Percentiles rank a stretch among this genome's conserved stretches.
Conservation (phyloP, 2,888 invertebrate genomes). For the Amorpha juglandis region DNA sequence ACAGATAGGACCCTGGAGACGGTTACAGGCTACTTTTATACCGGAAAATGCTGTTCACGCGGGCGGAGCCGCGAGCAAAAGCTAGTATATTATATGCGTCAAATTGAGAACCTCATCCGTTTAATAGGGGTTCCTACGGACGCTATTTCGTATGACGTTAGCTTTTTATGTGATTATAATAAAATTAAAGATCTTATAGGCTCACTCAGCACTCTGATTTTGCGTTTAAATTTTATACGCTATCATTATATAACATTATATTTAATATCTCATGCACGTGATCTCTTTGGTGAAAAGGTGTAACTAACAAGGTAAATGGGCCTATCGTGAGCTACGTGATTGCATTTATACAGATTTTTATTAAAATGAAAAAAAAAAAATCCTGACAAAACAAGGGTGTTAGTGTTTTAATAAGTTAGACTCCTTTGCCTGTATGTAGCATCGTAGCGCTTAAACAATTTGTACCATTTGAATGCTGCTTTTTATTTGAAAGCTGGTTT, state of each 20-base stretch:
- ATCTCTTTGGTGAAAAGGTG: slow-evolving; percentile 18
- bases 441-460: no score
- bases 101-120: not conserved
- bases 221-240: slow-evolving; percentile 14
- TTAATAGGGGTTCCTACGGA: not conserved
- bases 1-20: no score
- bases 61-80: no score
- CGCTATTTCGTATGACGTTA: not conserved
- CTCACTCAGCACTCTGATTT: slow-evolving; percentile 9
- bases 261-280: slow-evolving; percentile 1
- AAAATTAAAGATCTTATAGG: slow-evolving; percentile 4
- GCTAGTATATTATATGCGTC: no score
- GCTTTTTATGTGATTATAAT: not conserved
- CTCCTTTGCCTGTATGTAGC: no score
- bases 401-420: no score
- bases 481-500: no score
- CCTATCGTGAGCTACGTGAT: slow-evolving; percentile 8
- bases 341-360: not conserved
- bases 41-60: no score
- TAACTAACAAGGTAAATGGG: slow-evolving; percentile 22
- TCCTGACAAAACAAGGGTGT: no score
- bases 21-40: no score
- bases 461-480: no score
- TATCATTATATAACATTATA: slow-evolving; percentile 14
- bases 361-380: no score